Percentiles rank a stretch among this genome's conserved stretches.
These are phyloP conservation scores for Willowsia nigromaculata DNA, from an alignment of 2,888 invertebrate species.

Conservation along the genomic window DNA sequence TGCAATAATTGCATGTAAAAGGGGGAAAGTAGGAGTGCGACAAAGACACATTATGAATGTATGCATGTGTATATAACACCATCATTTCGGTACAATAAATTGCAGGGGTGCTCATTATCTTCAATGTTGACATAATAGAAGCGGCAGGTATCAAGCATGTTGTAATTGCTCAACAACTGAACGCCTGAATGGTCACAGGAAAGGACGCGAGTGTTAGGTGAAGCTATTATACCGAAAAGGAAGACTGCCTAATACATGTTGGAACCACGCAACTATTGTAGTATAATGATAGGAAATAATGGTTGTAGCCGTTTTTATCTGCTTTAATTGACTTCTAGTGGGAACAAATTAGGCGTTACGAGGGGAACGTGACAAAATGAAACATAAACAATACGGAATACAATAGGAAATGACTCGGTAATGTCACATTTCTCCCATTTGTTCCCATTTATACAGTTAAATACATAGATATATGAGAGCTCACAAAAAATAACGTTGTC, in stretches of 20 bases:
- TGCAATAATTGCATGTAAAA: no score
- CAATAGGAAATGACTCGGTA: slow-evolving; percentile 11
- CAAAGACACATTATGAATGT: background rate
- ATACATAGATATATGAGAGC: background rate
- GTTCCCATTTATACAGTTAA: background rate
- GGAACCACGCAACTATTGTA: background rate
- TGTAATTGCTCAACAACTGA: slow-evolving; percentile 12
- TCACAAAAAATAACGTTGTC: slow-evolving; percentile 27
- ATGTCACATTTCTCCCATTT: slow-evolving; percentile 1
- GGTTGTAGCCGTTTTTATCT: slow-evolving; percentile 1
- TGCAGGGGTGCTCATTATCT: background rate
- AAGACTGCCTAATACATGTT: background rate
- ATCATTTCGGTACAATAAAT: background rate
- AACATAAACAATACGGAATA: slow-evolving; percentile 10
- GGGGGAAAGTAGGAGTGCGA: background rate
- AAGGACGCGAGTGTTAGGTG: background rate
- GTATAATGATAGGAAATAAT: background rate
- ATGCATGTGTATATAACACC: background rate
- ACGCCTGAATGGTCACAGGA: background rate
- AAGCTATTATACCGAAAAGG: background rate
- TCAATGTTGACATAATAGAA: slow-evolving; percentile 4
- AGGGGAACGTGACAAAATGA: slow-evolving; percentile 40
- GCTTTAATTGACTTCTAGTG: slow-evolving; percentile 63
- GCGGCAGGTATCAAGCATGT: background rate
- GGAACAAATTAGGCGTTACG: slow-evolving; percentile 56